Percentiles rank a stretch among this genome's conserved stretches.
phyloP scores from a whole-genome alignment of 2,888 invertebrate genomes.

The Hypolimnas misippus region DNA sequence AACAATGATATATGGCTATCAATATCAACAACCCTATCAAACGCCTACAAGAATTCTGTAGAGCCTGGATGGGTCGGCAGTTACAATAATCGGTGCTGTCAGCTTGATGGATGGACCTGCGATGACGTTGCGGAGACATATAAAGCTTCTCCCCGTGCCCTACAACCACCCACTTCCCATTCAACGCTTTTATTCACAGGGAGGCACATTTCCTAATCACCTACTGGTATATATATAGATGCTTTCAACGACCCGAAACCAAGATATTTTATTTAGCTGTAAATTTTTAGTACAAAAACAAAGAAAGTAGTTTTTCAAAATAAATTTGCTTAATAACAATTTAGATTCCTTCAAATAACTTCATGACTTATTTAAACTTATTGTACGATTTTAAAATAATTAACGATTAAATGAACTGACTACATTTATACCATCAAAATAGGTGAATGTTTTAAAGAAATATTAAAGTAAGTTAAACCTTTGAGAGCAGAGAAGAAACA shows the following conservation, averaged over 20 bases:
- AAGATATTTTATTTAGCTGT: background rate
- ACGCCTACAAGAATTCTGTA: constrained; percentile 58
- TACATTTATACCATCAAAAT: background rate
- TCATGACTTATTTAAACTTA: background rate
- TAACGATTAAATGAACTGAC: background rate
- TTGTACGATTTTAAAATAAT: background rate
- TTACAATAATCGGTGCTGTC: constrained; percentile 71
- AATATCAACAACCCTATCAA: constrained; percentile 52
- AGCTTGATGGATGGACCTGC: constrained; percentile 70
- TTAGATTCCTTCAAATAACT: background rate
- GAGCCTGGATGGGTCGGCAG: constrained; percentile 54
- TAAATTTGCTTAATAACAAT: background rate
- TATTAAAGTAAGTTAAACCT: background rate
- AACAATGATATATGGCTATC: constrained; percentile 48
- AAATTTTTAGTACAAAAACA: background rate
- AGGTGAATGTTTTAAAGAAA: background rate
- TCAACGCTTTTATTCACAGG: constrained; percentile 38
- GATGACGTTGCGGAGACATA: constrained; percentile 67
- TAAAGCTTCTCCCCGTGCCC: constrained; percentile 43
- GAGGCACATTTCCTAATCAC: constrained; percentile 29
- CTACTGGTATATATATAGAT: constrained; percentile 7
- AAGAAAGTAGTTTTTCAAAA: background rate
- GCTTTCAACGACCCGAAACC: background rate
- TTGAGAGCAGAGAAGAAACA: constrained; percentile 48
- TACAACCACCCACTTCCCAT: constrained; percentile 47